These are phyloP conservation scores for Dicyrtoma fusca DNA, from an alignment of 2,888 invertebrate genomes.

Conservation along the genomic window DNA sequence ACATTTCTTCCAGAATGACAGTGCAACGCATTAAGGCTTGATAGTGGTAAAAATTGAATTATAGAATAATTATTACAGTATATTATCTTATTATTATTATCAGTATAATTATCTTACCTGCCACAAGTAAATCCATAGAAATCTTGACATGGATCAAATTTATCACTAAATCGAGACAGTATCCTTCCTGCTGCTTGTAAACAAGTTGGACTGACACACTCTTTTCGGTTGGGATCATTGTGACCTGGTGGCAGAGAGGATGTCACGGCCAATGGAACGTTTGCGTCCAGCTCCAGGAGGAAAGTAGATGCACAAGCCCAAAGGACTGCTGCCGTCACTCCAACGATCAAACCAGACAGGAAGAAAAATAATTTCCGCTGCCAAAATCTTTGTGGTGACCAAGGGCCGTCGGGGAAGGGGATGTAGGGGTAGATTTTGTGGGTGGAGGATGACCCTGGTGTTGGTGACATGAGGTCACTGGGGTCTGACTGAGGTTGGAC, in stretches of 20 bases:
- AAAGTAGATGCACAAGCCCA: conserved; percentile 13
- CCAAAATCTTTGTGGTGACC: background rate
- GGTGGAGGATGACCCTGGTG: conserved; percentile 16
- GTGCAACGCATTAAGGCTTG: no score
- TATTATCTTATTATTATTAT: no score
- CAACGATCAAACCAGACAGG: conserved; percentile 23
- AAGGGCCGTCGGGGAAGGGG: background rate
- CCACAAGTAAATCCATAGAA: conserved; percentile 61
- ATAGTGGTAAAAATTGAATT: no score
- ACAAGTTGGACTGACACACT: conserved; percentile 57
- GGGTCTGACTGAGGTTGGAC: conserved; percentile 1
- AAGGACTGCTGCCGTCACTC: conserved; percentile 12
- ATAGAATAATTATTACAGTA: no score
- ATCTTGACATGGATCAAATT: conserved; percentile 58
- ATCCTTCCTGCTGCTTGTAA: conserved; percentile 58
- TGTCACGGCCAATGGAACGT: no score
- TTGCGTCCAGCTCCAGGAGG: background rate
- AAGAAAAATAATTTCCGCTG: conserved; percentile 10
- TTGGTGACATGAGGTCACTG: background rate
- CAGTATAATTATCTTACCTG: no score
- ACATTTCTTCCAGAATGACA: no score
- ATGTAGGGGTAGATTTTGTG: conserved; percentile 21
- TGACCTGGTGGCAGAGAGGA: background rate
- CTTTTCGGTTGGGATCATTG: background rate
- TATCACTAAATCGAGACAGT: conserved; percentile 58